phyloP scores from a whole-genome alignment of 2,113 vertebrate genomes.

The Zosterops lateralis region DNA sequence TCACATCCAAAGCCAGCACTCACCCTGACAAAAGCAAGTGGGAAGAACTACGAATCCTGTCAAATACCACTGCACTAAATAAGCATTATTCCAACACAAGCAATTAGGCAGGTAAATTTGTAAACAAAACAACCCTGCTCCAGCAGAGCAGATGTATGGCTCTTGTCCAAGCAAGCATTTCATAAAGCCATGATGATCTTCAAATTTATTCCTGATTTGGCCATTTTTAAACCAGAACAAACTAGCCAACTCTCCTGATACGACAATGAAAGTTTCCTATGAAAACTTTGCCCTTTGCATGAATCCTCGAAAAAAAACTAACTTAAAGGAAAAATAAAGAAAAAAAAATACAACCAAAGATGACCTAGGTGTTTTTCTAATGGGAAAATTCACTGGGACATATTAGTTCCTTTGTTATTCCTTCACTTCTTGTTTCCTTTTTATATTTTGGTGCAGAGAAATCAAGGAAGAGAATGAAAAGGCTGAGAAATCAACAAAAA shows the following conservation, averaged over 20 bases:
- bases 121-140: neutral
- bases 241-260: neutral
- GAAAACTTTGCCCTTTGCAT: neutral
- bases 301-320: rapidly evolving
- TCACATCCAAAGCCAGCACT: neutral
- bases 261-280: neutral
- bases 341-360: neutral
- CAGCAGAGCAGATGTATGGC: neutral
- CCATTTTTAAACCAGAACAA: neutral
- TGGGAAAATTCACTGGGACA: neutral
- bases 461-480: neutral
- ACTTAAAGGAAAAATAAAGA: rapidly evolving
- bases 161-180: neutral
- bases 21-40: neutral
- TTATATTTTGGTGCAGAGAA: neutral
- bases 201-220: neutral
- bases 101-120: neutral
- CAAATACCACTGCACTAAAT: neutral
- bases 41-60: neutral
- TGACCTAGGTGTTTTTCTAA: neutral
- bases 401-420: neutral
- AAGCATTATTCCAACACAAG: neutral
- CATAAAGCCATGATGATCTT: neutral
- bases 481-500: neutral
- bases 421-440: neutral